phyloP scores from a whole-genome alignment of 92 coral and sea anemone species.

The Plumapathes pennacea region DNA sequence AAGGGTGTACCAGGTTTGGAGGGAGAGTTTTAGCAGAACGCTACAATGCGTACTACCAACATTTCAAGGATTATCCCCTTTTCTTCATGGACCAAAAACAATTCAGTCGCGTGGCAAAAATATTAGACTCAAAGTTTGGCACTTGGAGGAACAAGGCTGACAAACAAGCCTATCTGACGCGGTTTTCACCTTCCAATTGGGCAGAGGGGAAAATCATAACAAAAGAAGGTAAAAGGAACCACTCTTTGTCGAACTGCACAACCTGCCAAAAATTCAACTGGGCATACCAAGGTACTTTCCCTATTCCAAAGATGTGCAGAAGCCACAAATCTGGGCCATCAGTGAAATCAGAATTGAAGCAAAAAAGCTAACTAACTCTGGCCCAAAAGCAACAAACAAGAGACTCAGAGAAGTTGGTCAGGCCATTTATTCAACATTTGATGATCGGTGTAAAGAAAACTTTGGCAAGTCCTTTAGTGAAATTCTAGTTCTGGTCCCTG shows the following conservation, averaged over 20 bases:
- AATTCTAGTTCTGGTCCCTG: constrained; percentile 25
- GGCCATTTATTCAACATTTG: constrained; percentile 13
- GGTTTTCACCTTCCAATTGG: constrained; percentile 7
- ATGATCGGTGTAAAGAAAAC: constrained; percentile 30
- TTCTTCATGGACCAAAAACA: constrained; percentile 7
- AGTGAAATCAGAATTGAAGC: neutral
- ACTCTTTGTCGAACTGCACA: constrained; percentile 25
- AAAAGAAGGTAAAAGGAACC: constrained; percentile 12
- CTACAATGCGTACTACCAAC: constrained; percentile 7
- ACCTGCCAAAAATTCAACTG: constrained; percentile 14
- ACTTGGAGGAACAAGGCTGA: constrained; percentile 11
- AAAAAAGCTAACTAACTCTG: neutral
- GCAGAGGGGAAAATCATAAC: constrained; percentile 9
- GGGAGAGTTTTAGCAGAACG: constrained; percentile 11
- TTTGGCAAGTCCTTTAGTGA: constrained; percentile 22
- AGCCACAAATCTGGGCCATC: neutral
- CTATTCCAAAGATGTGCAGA: constrained; percentile 9
- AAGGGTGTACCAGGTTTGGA: constrained; percentile 15
- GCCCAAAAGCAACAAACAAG: constrained; percentile 10
- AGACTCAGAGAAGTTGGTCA: constrained; percentile 20
- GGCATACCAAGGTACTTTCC: constrained; percentile 17
- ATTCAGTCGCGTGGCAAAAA: constrained; percentile 9
- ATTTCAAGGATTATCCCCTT: constrained; percentile 23
- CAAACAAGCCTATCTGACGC: constrained; percentile 7
- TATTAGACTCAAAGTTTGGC: constrained; percentile 5